Base-by-base conservation (phyloP, 2,888 invertebrate genomes). In the Apotomis turbidana region DNA sequence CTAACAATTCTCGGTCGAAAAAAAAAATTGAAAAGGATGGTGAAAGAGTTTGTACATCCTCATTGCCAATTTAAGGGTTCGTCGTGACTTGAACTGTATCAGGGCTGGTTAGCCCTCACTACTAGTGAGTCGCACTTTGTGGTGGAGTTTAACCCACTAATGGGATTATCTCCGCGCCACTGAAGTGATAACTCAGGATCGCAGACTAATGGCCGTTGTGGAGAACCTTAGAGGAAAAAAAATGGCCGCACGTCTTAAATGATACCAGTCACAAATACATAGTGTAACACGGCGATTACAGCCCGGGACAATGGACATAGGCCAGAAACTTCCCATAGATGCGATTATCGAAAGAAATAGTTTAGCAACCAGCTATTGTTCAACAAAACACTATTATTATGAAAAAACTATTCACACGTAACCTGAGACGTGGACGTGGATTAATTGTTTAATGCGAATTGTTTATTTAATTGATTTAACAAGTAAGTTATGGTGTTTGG, bases 311-410 rank as follows among this genome's bases (percentile, higher is more conserved):
- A 71, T 67, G 51, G 61, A 4, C 59, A 58, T 8, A 27, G 38
- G n/a, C 27, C 51, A 58, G 57, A 58, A 38, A 58, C 63, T 71
- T 67, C 67, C 51, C 71, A 71, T 59, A 36, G 54, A 15, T 44
- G 57, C 54, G 66, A 67, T 61, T 66, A 71, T 66, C 46, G 67
- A 67, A 71, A 71, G 71, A 71, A 67, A 66, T 70, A 70, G 67
- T 71, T 67, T 71, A 67, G 71, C 71, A 71, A 71, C 69, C 59
- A 1, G 54, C 67, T 12, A 71, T 71, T 71, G 71, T 71, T 60
- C 55, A 15, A 67, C 71, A 67, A 67, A 71, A 67, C 55, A 66
- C 67, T 67, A 57, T 54, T 67, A 71, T 71, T 67, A 71, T 67
- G 61, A 71, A 67, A 70, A 71, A 71, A 61, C 54, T 51, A 49